A percentile compares a stretch with the other conserved stretches of the same genome.
Conservation (phyloP, 2,888 invertebrate species). For the Drosophila mayaguana region DNA sequence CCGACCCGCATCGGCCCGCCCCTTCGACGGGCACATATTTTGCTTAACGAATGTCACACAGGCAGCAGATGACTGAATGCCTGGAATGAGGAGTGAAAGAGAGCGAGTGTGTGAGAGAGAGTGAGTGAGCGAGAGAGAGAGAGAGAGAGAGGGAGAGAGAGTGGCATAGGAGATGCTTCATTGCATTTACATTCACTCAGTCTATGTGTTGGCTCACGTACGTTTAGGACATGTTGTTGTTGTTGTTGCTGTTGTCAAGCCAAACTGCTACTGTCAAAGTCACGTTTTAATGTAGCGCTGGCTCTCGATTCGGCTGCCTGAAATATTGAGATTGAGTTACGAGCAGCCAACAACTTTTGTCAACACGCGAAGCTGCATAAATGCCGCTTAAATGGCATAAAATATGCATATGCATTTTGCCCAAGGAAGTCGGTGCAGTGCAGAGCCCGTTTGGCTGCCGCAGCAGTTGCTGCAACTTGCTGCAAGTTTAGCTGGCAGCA, state of each 20-base stretch:
- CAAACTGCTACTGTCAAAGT: conserved; percentile 77
- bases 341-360: conserved; percentile 79
- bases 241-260: conserved; percentile 32
- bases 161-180: conserved; percentile 46
- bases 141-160: not conserved
- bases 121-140: not conserved
- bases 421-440: conserved; percentile 19
- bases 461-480: conserved; percentile 38
- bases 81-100: conserved; percentile 26
- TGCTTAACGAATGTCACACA: conserved; percentile 76
- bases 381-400: conserved; percentile 80
- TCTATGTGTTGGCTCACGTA: conserved; percentile 73
- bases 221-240: conserved; percentile 41
- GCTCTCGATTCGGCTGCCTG: conserved; percentile 66
- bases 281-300: conserved; percentile 78
- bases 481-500: conserved; percentile 19
- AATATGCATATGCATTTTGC: conserved; percentile 76
- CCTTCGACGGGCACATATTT: conserved; percentile 68
- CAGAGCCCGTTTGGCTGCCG: conserved; percentile 13
- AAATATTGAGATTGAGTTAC: conserved; percentile 79
- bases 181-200: conserved; percentile 59
- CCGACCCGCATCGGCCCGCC: not conserved
- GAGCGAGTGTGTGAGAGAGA: not conserved
- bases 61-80: conserved; percentile 38
- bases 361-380: conserved; percentile 79